phyloP scores from a whole-genome alignment of 2,888 invertebrate genomes.

The Spisula solida region DNA sequence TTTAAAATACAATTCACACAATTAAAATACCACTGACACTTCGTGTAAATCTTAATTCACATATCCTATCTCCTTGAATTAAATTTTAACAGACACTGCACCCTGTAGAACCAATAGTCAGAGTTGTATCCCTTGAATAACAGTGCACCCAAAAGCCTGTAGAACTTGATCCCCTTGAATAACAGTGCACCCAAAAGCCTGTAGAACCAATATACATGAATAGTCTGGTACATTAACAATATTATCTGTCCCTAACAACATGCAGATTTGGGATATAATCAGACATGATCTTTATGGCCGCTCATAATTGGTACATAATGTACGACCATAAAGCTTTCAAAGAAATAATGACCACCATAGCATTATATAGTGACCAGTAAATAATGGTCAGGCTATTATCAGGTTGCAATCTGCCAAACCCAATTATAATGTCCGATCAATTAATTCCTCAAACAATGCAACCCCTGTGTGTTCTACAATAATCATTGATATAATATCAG shows the following conservation, averaged over 20 bases:
- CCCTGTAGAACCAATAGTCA: too few relatives aligned
- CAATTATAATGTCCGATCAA: neutral
- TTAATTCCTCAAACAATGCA: slow-evolving; percentile 1
- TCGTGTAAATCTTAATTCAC: too few relatives aligned
- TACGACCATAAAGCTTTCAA: slow-evolving; percentile 11
- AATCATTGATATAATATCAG: neutral
- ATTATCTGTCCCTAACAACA: neutral
- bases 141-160: too few relatives aligned
- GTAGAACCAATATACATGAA: too few relatives aligned
- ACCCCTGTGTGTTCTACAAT: neutral
- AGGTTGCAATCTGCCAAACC: slow-evolving; percentile 1
- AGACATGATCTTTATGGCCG: neutral
- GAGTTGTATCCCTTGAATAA: too few relatives aligned
- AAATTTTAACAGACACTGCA: too few relatives aligned
- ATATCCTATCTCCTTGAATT: too few relatives aligned
- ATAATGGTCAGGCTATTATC: neutral
- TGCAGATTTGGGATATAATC: neutral
- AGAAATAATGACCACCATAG: slow-evolving; percentile 14
- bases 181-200: too few relatives aligned
- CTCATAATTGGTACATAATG: slow-evolving; percentile 12
- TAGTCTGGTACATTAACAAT: neutral
- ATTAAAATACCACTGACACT: too few relatives aligned
- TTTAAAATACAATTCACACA: too few relatives aligned
- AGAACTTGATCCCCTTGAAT: too few relatives aligned
- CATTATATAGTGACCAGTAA: neutral